Base-by-base conservation (phyloP, 2,888 invertebrate genomes). In the Coenonympha glycerion region DNA sequence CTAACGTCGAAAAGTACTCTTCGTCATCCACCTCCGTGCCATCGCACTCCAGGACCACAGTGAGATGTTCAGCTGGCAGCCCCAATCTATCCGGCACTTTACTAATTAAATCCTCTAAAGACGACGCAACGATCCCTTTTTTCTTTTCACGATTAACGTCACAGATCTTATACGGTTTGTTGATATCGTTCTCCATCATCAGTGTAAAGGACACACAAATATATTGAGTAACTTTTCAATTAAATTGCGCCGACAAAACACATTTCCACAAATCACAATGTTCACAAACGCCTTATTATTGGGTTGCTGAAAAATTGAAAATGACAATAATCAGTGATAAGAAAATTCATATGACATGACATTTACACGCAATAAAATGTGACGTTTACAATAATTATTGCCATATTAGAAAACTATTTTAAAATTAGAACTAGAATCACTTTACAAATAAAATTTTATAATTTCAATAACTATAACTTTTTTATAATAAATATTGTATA, bases 11-110 rank as follows among this genome's bases (percentile, higher is more conserved):
- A 77, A 97, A 97, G 79, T 97, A 97, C 73, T 96, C 96, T 75
- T 97, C 97, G 70, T 97, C 97, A 66, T 97, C 97, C 42, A 97
- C 94, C 88, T 97, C 97, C 0, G 97, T 97, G 24, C 97, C 97
- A 84, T 97, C 97, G 41, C 91, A 92, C 75, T 97, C 97, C 61
- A 97, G 85, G 30, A 96, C 96, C 52, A 97, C 93, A 47, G 93
- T 94, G 52, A 95, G 86, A 59, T 91, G 90, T 57, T 88, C 88
- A 48, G 89, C 79, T 18, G 91, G 91, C 55, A 92, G 73, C 18
- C 89, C 88, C 59, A 95, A 88, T 76, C 94, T 93, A 67, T 92
- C 92, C 44, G 92, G 90, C 47, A 93, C 92, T 86, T 93, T 92
- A 56, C 88, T 82, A 62, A 92, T 90, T 68, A 95, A 89, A 71